Evolutionary conservation across 2,888 invertebrate genomes (phyloP).

Genomic region (Calameuta filiformis): DNA sequence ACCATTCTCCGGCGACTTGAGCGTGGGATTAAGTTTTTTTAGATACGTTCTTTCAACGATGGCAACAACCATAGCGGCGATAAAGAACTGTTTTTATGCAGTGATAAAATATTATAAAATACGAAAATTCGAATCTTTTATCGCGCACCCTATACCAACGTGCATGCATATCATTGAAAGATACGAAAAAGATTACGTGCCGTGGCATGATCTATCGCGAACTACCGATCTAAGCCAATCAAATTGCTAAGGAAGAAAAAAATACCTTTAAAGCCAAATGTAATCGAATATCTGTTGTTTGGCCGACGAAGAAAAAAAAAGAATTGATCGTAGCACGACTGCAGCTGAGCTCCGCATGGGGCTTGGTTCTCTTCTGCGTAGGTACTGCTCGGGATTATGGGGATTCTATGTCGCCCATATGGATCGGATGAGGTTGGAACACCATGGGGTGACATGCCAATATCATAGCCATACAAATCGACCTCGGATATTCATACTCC

Average conservation of each 20-base stretch:
- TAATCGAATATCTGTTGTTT: conserved; percentile 22
- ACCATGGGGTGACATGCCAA: conserved; percentile 36
- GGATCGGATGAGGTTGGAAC: conserved; percentile 24
- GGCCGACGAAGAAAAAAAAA: conserved; percentile 15
- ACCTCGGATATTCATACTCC: conserved; percentile 37
- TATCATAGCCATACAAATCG: conserved; percentile 37
- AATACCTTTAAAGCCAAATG: conserved; percentile 3
- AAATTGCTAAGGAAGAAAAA: conserved; percentile 14
- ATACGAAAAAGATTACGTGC: background rate
- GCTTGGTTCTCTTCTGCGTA: background rate
- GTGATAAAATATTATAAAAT: background rate
- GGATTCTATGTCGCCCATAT: background rate
- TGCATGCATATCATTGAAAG: background rate
- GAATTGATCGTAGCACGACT: conserved; percentile 17
- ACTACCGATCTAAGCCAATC: conserved; percentile 16
- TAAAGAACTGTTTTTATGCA: background rate
- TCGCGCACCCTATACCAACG: background rate
- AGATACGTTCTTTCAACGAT: background rate
- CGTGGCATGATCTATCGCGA: background rate
- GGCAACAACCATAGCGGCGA: background rate
- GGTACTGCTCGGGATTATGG: background rate
- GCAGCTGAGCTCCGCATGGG: conserved; percentile 20
- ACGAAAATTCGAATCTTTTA: background rate
- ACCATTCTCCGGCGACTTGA: background rate
- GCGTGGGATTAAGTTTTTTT: background rate